A percentile compares a stretch with the other conserved stretches of the same genome.
Evolutionary conservation across 2,113 vertebrate species (phyloP).

Genomic region (Tylochromis polylepis): DNA sequence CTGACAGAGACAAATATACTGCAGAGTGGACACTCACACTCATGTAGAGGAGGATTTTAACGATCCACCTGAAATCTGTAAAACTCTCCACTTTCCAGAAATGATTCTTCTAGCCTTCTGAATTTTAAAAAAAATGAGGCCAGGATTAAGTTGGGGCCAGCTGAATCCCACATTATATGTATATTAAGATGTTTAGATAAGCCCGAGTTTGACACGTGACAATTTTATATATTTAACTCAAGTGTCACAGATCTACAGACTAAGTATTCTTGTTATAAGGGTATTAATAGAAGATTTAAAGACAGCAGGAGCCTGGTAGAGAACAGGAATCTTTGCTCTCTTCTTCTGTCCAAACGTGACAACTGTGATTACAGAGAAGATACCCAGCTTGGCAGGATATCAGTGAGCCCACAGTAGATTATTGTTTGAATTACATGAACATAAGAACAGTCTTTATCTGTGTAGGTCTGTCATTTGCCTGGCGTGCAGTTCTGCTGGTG

Average conservation of each 20-base stretch:
- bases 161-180: background rate
- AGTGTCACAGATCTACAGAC: background rate
- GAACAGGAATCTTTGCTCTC: background rate
- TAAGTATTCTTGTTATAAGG: background rate
- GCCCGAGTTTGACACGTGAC: background rate
- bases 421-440: constrained; percentile 57
- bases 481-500: constrained; percentile 18
- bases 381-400: constrained; percentile 18
- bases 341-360: constrained; percentile 2
- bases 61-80: background rate
- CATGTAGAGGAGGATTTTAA: background rate
- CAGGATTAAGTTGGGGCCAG: background rate
- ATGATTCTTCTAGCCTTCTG: background rate
- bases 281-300: background rate
- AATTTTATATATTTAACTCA: background rate
- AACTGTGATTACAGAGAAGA: constrained; percentile 52
- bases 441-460: constrained; percentile 57
- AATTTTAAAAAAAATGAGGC: background rate
- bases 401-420: constrained; percentile 42
- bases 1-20: constrained; percentile 31
- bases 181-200: background rate
- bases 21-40: background rate
- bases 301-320: background rate
- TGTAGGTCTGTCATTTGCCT: constrained; percentile 53
- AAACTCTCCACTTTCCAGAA: background rate